Evolutionary conservation across 1,140 invertebrate species (phyloP).

Genomic region (Megalopta genalis): DNA sequence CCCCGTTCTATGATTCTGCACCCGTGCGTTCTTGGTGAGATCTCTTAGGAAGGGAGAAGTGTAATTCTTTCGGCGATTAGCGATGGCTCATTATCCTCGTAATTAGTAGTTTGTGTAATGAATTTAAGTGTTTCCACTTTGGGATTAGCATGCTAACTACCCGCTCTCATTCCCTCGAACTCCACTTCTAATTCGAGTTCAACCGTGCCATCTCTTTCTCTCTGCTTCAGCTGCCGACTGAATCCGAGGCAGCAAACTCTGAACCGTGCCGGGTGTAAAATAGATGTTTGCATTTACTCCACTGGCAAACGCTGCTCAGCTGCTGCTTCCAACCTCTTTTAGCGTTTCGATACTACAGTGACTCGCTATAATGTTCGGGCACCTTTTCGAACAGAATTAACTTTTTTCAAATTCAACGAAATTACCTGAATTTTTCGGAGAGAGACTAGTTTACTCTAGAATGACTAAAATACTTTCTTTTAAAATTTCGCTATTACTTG

Average conservation of each 20-base stretch:
- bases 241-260: slow-evolving; percentile 62
- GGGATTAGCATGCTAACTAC: slow-evolving; percentile 72
- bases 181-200: slow-evolving; percentile 57
- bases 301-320: slow-evolving; percentile 30
- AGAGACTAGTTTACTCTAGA: too few relatives aligned
- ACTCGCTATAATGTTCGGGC: neutral
- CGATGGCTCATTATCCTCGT: slow-evolving; percentile 69
- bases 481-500: too few relatives aligned
- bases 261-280: slow-evolving; percentile 53
- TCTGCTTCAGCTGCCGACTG: slow-evolving; percentile 41
- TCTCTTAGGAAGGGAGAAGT: slow-evolving; percentile 18
- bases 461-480: too few relatives aligned
- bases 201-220: slow-evolving; percentile 27
- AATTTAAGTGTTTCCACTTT: slow-evolving; percentile 71
- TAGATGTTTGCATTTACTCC: slow-evolving; percentile 53
- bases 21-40: neutral
- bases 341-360: neutral
- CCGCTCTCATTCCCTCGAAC: slow-evolving; percentile 42
- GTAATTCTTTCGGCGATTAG: slow-evolving; percentile 71
- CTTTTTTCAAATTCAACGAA: too few relatives aligned
- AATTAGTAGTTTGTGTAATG: slow-evolving; percentile 73
- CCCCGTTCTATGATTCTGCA: slow-evolving; percentile 7
- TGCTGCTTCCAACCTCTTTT: neutral
- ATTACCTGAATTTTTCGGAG: too few relatives aligned
- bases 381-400: too few relatives aligned